Base-by-base conservation (phyloP, 2,113 vertebrate species). In the Heloderma charlesbogerti region DNA sequence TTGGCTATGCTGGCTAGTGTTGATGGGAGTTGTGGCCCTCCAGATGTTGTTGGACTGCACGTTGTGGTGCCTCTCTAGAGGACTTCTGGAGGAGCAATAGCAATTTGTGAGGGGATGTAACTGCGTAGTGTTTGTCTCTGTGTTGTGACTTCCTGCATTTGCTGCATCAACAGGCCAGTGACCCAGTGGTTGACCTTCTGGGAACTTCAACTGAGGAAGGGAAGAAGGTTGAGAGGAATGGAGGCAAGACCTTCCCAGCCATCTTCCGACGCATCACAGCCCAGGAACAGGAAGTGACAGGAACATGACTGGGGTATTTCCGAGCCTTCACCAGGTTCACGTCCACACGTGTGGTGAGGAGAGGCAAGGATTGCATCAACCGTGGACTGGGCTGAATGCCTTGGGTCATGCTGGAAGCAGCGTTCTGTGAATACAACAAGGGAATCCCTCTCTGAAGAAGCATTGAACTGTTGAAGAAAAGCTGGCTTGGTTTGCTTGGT, bases 161-260 rank as follows among this genome's bases (percentile, higher is more conserved):
- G 37, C 13, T 31, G 45, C 40, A 7, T 78, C 82, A 77, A 72
- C 96, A 99, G 98, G 97, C 91, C 4, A 96, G 95, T 88, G 98
- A 99, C 86, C 48, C 98, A 87, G 98, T 99, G 48, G 74, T 98
- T 69, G 89, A 72, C 67, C 98, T 97, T 37, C 89, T 99, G 92
- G 98, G 98, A 1, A 98, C 96, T 0, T 98, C 98, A 63, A 99
- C 98, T 0, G 98, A 99, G 90, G 98, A 99, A 93, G 98, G 98
- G 60, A 98, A 98, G 96, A 99, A 99, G 93, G 98, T 99, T 77
- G 97, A 98, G 85, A 97, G 98, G 34, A 99, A 98, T 1, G 97
- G 98, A 91, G 98, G 98, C 20, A 96, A 98, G 94, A 99, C 98
- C 86, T 99, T 98, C 92, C 97, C 98, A 0, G 98, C 98, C 18